Evolutionary conservation across 1,140 invertebrate genomes (phyloP).

Genomic region (Matsumurasca onukii): DNA sequence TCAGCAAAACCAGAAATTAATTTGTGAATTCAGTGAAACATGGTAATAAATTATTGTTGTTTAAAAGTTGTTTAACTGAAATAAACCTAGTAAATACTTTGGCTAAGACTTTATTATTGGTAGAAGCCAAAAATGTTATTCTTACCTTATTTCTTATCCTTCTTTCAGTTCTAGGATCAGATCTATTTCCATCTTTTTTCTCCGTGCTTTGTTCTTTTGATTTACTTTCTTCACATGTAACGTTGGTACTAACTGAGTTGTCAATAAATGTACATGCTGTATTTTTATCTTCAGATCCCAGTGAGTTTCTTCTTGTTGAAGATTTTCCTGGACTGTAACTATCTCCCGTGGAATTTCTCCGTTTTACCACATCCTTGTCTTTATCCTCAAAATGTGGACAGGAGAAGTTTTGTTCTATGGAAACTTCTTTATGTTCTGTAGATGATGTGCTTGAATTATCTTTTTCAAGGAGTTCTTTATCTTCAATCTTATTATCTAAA

Average conservation of each 20-base stretch:
- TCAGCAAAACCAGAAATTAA: too few relatives aligned
- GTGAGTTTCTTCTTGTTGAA: conserved; percentile 34
- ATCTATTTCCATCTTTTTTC: conserved; percentile 53
- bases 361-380: conserved; percentile 14
- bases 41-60: too few relatives aligned
- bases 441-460: too few relatives aligned
- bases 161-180: conserved; percentile 59
- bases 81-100: too few relatives aligned
- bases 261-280: background rate
- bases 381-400: conserved; percentile 18
- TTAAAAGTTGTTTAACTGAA: too few relatives aligned
- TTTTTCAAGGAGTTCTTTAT: too few relatives aligned
- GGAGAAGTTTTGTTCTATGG: too few relatives aligned
- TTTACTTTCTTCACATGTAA: conserved; percentile 49
- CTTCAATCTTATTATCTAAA: too few relatives aligned
- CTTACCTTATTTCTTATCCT: conserved; percentile 66
- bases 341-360: conserved; percentile 29
- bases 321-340: conserved; percentile 27
- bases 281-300: conserved; percentile 34
- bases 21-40: too few relatives aligned
- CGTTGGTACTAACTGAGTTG: background rate
- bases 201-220: conserved; percentile 47
- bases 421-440: too few relatives aligned
- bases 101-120: too few relatives aligned
- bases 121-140: too few relatives aligned